Base-by-base conservation (phyloP, 2,888 invertebrate genomes). In the Tiliacea citrago region DNA sequence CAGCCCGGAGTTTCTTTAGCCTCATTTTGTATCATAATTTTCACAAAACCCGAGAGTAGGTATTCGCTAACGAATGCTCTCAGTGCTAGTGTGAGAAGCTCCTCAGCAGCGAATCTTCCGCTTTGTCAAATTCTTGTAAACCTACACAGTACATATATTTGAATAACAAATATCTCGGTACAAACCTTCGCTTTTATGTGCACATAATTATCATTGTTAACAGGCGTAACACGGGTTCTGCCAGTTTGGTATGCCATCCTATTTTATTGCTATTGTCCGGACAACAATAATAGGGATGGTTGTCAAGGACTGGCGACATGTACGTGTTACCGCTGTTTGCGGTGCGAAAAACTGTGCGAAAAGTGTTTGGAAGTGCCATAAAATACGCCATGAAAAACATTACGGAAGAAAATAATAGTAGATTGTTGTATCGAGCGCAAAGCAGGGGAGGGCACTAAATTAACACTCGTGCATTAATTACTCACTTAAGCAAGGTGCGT, bases 71-170 rank as follows among this genome's bases (percentile, higher is more conserved):
- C n/a, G n/a, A n/a, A n/a, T n/a, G n/a, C n/a, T n/a, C n/a, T n/a
- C n/a, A n/a, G n/a, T n/a, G n/a, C n/a, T n/a, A n/a, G n/a, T n/a
- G n/a, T n/a, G n/a, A n/a, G n/a, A n/a, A n/a, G 10, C 29, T 35
- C 18, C 49, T 58, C 16, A 16, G 24, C 7, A 21, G 10, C 1
- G 21, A 75, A 76, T 76, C 77, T 76, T 47, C 60, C 77, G 77
- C 68, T 68, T 76, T 77, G 51, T 45, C 21, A 58, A 76, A 60
- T 75, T 77, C 68, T 47, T 53, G 51, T 21, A 24, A 67, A 35
- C 29, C 2, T 57, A 21, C 42, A 13, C 55, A n/a, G 10, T 16
- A 74, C 6, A 57, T n/a, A 57, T n/a, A 76, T 65, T 63, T 77
- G 45, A 63, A 62, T 55, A 63, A 29, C 63, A 78, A 29, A 58